Evolutionary conservation across 1,140 invertebrate genomes (phyloP), one percentile per base, ranked within the genome.

Genomic region (Bombus confusus): DNA sequence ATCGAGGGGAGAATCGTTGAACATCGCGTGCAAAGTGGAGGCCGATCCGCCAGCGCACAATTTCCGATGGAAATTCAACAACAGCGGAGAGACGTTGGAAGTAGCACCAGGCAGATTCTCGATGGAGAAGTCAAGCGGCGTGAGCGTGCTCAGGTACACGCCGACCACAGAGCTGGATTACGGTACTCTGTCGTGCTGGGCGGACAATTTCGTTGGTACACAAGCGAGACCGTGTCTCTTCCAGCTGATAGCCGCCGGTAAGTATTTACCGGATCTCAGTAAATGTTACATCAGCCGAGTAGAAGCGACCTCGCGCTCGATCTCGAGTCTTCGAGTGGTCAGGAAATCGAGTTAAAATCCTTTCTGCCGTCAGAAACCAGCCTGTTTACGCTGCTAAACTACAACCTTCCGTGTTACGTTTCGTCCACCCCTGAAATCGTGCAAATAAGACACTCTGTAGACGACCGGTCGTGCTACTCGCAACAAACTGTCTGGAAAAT

Each of bases 51-150:
- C 97, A 25, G 98, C 97, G 31, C 96, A 96, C 89, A 97, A 96
- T 91, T 98, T 98, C 95, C 97, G 97, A 89, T 98, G 98, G 98
- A 98, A 98, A 95, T 98, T 98, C 95, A 98, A 98, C 95, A 98
- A 98, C 95, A 98, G 98, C 31, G 97, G 97, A 22, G 97, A 98
- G 94, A 98, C 97, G 41, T 94, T 98, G 73, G 97, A 98, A 93
- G 96, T 98, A 74, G 96, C 97, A 77, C 96, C 96, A 34, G 97
- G 97, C 93, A 94, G 97, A 80, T 98, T 96, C 95, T 96, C 96
- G 41, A 92, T 95, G 64, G 94, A 94, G 69, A 94, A 94, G 52
- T 93, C 93, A 82, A 94, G 95, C 80, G 95, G 95, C 41, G 89
- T 94, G 39, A 96, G 95, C 90, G 90, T 96, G 75, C 93, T 96